These are phyloP conservation scores for Prionace glauca DNA, from an alignment of 2,797 vertebrate genomes.

Conservation along the genomic window DNA sequence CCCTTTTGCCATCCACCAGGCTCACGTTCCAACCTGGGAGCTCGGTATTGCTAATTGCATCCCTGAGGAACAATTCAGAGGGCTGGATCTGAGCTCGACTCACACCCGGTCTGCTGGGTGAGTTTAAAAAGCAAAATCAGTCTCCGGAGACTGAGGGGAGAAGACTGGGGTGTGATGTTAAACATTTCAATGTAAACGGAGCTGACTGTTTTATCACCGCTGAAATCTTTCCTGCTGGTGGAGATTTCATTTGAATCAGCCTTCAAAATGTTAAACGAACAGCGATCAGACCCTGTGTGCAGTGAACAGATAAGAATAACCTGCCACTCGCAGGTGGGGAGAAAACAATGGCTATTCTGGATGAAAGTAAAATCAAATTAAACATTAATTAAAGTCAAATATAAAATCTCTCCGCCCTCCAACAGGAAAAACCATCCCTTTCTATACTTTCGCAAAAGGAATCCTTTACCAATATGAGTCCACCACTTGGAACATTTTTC, in stretches of 20 bases:
- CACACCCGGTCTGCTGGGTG: constrained; percentile 34
- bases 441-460: neutral
- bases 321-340: neutral
- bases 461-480: constrained; percentile 44
- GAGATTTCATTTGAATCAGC: neutral
- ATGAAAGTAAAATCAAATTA: neutral
- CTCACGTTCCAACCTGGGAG: neutral
- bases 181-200: neutral
- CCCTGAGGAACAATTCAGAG: neutral
- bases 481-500: constrained; percentile 44
- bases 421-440: constrained; percentile 36
- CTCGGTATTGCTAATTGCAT: neutral
- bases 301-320: neutral
- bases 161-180: neutral
- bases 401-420: constrained; percentile 6
- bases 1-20: neutral
- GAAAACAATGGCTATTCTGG: neutral
- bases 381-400: neutral
- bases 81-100: neutral
- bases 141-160: constrained; percentile 37
- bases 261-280: neutral
- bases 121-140: constrained; percentile 40
- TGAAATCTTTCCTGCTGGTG: neutral
- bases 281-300: neutral
- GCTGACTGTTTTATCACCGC: neutral